Evolutionary conservation across 2,888 invertebrate genomes (phyloP).

Genomic region (Helicoverpa assulta): DNA sequence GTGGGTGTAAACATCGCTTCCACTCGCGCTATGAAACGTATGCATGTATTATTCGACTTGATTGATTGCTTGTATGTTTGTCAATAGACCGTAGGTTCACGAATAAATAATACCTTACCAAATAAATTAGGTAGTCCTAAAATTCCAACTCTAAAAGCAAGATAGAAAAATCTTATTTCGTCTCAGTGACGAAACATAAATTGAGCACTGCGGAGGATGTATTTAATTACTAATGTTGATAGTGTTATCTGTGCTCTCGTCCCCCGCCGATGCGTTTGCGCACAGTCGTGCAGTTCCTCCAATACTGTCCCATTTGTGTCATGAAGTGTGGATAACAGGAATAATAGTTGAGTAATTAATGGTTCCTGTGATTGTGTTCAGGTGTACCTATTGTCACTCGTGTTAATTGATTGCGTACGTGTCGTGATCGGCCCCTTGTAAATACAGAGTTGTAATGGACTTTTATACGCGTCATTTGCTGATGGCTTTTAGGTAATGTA

Average conservation of each 20-base stretch:
- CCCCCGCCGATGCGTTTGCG: constrained; percentile 15
- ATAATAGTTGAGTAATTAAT: constrained; percentile 9
- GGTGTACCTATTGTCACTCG: background rate
- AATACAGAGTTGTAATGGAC: background rate
- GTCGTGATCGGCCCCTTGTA: constrained; percentile 32
- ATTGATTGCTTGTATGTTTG: background rate
- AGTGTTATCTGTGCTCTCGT: constrained; percentile 64
- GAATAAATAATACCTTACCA: background rate
- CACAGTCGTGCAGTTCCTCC: constrained; percentile 6
- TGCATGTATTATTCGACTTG: background rate
- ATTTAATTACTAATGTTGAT: constrained; percentile 68
- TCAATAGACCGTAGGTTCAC: background rate
- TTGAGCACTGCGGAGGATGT: constrained; percentile 64
- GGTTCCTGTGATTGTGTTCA: constrained; percentile 6
- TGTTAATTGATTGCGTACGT: constrained; percentile 33
- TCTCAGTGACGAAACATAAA: constrained; percentile 54
- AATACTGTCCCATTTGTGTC: constrained; percentile 15
- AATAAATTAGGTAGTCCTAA: background rate
- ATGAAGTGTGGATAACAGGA: constrained; percentile 16
- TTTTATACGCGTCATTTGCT: background rate
- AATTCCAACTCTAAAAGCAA: constrained; percentile 9
- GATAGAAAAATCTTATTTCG: constrained; percentile 41
- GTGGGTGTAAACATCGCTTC: background rate
- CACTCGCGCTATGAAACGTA: background rate
- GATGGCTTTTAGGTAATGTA: background rate